Percentiles rank a stretch among this genome's conserved stretches.
Conservation (phyloP, 2,888 invertebrate genomes). For the Bellardia bayeri region DNA sequence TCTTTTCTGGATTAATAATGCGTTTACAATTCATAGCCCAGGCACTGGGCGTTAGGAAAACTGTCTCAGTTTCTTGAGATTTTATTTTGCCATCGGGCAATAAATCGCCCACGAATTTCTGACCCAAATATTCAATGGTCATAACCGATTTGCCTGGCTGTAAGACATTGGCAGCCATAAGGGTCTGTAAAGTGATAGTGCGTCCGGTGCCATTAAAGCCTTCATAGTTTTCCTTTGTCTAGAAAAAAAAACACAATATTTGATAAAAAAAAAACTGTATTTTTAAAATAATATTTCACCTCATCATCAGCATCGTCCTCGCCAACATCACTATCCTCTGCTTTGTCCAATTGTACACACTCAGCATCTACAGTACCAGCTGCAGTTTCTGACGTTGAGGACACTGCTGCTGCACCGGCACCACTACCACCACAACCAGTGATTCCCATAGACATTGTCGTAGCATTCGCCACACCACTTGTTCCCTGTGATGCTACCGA, state of each 20-base stretch:
- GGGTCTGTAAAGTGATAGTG: slow-evolving; percentile 93
- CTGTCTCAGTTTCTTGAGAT: slow-evolving; percentile 93
- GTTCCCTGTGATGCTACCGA: slow-evolving; percentile 48
- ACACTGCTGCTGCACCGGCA: not conserved
- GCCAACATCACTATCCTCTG: slow-evolving; percentile 85
- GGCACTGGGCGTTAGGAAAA: slow-evolving; percentile 95
- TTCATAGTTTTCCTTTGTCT: slow-evolving; percentile 82
- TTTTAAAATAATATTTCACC: slow-evolving; percentile 75
- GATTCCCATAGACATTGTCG: slow-evolving; percentile 43
- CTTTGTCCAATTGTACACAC: slow-evolving; percentile 81
- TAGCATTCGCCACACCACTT: slow-evolving; percentile 39
- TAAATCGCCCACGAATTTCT: slow-evolving; percentile 94
- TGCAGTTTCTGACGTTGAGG: slow-evolving; percentile 31
- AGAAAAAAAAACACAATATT: slow-evolving; percentile 45
- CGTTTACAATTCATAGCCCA: slow-evolving; percentile 97
- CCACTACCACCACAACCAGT: slow-evolving; percentile 25
- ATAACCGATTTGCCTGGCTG: slow-evolving; percentile 93
- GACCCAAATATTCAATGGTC: slow-evolving; percentile 96
- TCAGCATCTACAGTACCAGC: slow-evolving; percentile 74
- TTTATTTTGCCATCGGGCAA: slow-evolving; percentile 94
- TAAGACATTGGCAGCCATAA: slow-evolving; percentile 93
- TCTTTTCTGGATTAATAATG: slow-evolving; percentile 95
- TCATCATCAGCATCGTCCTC: slow-evolving; percentile 87
- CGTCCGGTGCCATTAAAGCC: slow-evolving; percentile 85
- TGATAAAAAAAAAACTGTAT: not conserved